Base-by-base conservation (phyloP, 2,797 vertebrate genomes). In the Sebastolobus altivelis region DNA sequence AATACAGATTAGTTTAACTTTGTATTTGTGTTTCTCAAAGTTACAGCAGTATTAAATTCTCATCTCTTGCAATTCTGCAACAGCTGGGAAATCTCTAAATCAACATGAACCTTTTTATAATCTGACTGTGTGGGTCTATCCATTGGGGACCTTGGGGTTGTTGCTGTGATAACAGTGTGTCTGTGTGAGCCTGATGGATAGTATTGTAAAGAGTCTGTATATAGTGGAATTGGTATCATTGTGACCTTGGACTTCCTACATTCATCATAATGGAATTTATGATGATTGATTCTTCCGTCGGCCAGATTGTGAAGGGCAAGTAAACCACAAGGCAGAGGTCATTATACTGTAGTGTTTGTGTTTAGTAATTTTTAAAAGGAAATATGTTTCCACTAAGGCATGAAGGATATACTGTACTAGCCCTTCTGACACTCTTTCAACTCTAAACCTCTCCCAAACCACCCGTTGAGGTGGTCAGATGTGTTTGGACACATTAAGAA, bases 31-130 rank as follows among this genome's bases (percentile, higher is more conserved):
- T 81, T 72, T 37, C 46, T 74, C 33, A 55, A 31, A 76, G 52
- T 85, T 69, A 69, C 13, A 58, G 54, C 37, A n/a, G 31, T 55
- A 37, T 80, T 68, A 18, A 2, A 14, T 77, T 76, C 27, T 38
- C 14, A 70, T 8, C 10, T 40, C 16, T 18, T 58, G 33, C 6
- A 20, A 38, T 70, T 27, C 35, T 25, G 7, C 33, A 81, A 55
- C 63, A 79, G 66, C 55, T 85, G 61, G 62, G 83, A 82, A 82
- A 29, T 83, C 55, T 80, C 29, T 65, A 63, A 79, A 62, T 69
- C 54, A 72, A 43, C 27, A 33, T 2, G 1, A 65, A 40, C 2
- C 13, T 18, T 31, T 72, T 70, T 71, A 2, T 55, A 8, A 52
- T 71, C 33, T 43, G 0, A 18, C 18, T 25, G 25, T 80, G 71